Base-by-base conservation (phyloP, 1,140 invertebrate species). In the Oreohelix idahoensis region DNA sequence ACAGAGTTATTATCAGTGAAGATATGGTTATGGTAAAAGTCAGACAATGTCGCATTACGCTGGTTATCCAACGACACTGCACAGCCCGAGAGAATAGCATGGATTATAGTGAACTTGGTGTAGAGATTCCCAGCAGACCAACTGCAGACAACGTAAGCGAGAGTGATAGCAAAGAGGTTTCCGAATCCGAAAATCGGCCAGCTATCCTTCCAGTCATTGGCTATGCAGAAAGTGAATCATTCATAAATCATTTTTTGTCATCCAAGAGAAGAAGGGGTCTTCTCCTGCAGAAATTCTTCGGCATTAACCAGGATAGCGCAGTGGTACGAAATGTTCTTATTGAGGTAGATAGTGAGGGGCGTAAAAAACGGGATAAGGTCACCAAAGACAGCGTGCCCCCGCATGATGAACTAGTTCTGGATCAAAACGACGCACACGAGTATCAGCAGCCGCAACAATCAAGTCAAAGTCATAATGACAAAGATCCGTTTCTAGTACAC, bases 11-110 rank as follows among this genome's bases (percentile, higher is more conserved):
- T 0, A n/a, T 79, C 29, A 45, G 39, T 2, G 36, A 51, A n/a
- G 38, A 83, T 35, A 69, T 51, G n/a, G 76, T 73, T 10, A 29
- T 36, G 26, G 82, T 83, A 20, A 83, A 58, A 0, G 79, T 83
- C 66, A 26, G 82, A n/a, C 42, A 53, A 1, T 29, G 32, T 5
- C 29, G 76, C 11, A 70, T 83, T 5, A 73, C 76, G 10, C 39
- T 78, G 23, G 63, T 71, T 13, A 51, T 83, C 35, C 17, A 53
- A 0, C 35, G 81, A 11, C 51, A 70, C 39, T 2, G 15, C 13
- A 17, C 35, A 15, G 38, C n/a, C n/a, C 0, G 20, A 35, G 63
- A 51, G 5, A 45, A 79, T n/a, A 38, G 39, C 29, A 32, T 36
- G 32, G 36, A 81, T 13, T 70, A 29, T 38, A 66, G 13, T 2